A percentile compares a stretch with the other conserved stretches of the same genome.
Conservation (phyloP, 2,888 invertebrate species). For the Orgyia antiqua region DNA sequence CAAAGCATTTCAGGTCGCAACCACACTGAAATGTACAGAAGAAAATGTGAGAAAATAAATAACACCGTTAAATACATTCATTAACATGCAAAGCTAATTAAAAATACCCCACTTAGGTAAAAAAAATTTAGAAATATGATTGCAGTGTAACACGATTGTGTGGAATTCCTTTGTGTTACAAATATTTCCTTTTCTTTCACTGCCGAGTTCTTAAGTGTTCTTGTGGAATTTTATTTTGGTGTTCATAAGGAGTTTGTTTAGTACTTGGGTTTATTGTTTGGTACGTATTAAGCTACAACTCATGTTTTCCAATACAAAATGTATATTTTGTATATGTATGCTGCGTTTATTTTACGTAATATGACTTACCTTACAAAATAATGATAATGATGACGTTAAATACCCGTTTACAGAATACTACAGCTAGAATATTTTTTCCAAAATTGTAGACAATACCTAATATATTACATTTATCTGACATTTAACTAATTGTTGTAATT, state of each 20-base stretch:
- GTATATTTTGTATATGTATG: no score
- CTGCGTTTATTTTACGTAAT: no score
- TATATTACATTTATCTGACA: no score
- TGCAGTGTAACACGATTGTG: constrained; percentile 21
- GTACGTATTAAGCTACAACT: no score
- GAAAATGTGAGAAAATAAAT: constrained; percentile 27
- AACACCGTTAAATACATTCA: constrained; percentile 27
- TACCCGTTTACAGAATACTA: no score
- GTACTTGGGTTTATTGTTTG: no score
- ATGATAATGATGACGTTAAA: no score
- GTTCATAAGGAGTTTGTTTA: constrained; percentile 3
- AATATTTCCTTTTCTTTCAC: constrained; percentile 9
- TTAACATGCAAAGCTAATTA: constrained; percentile 30
- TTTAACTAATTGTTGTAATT: no score
- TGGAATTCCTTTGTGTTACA: constrained; percentile 14
- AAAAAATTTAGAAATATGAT: constrained; percentile 18
- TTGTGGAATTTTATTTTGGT: constrained; percentile 4
- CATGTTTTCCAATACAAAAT: no score
- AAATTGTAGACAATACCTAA: no score
- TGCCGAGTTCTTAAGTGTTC: constrained; percentile 8
- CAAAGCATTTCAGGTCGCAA: constrained; percentile 19
- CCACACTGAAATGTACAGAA: constrained; percentile 12
- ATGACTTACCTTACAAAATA: no score
- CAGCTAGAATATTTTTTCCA: no score
- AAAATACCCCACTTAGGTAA: constrained; percentile 13